Conservation (phyloP, 2,888 invertebrate genomes). For the Aleiodes leptofemur region DNA sequence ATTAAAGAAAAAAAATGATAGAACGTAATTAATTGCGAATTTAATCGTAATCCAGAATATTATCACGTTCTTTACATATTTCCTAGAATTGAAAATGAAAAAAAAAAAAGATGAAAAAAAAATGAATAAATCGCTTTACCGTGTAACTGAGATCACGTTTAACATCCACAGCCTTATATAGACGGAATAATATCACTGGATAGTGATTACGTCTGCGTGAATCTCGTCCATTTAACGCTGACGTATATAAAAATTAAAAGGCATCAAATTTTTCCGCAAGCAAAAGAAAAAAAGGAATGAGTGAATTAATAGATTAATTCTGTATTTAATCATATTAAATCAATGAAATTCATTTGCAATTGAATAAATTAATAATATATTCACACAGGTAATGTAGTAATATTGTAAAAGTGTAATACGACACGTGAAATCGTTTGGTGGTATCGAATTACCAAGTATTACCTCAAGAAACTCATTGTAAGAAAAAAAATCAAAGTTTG, state of each 20-base stretch:
- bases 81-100: constrained; percentile 34
- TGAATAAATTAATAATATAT: constrained; percentile 35
- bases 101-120: constrained; percentile 25
- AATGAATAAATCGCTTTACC: constrained; percentile 40
- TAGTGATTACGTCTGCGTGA: constrained; percentile 46
- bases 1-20: too few species aligned
- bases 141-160: constrained; percentile 45
- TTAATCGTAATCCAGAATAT: too few species aligned
- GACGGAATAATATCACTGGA: constrained; percentile 45
- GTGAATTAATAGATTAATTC: not conserved
- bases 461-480: constrained; percentile 37
- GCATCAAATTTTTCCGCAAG: constrained; percentile 1
- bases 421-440: constrained; percentile 71
- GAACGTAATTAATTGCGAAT: too few species aligned
- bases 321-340: not conserved
- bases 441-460: constrained; percentile 70
- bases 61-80: constrained; percentile 33
- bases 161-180: constrained; percentile 18
- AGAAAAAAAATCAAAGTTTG: constrained; percentile 19
- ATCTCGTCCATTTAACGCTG: constrained; percentile 50
- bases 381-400: constrained; percentile 28
- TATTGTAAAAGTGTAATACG: constrained; percentile 59
- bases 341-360: not conserved
- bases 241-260: constrained; percentile 51
- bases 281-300: not conserved